Conservation (phyloP, 1,140 invertebrate genomes). For the Eciton burchellii region DNA sequence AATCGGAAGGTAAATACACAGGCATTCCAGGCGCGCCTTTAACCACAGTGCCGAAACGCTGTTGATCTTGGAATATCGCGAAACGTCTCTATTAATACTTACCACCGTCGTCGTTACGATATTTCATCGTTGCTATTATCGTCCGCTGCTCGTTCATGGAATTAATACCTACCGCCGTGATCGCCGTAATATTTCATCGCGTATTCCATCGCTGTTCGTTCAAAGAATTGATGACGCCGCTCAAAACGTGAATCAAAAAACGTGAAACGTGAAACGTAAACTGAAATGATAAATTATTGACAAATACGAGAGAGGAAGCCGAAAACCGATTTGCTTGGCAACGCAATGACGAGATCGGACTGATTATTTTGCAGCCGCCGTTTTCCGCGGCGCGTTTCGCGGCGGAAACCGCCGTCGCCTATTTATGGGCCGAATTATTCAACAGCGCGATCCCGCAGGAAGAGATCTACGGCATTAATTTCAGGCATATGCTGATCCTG, state of each 20-base stretch:
- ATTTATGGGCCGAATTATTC: slow-evolving; percentile 92
- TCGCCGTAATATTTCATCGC: not conserved
- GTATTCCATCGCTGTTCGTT: no score
- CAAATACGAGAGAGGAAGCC: not conserved
- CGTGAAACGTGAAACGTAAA: no score
- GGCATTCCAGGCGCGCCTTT: not conserved
- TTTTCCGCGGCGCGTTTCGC: slow-evolving; percentile 92
- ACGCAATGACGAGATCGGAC: slow-evolving; percentile 7
- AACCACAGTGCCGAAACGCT: slow-evolving; percentile 84
- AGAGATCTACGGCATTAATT: slow-evolving; percentile 89
- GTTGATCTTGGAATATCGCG: not conserved
- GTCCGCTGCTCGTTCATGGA: no score
- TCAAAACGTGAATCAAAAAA: no score
- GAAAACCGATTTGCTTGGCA: not conserved
- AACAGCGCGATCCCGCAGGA: slow-evolving; percentile 92
- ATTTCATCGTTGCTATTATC: no score
- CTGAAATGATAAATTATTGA: not conserved
- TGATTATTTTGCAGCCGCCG: slow-evolving; percentile 88
- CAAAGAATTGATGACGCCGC: slow-evolving; percentile 14
- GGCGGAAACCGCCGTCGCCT: slow-evolving; percentile 91
- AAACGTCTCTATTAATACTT: not conserved
- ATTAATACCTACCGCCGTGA: no score
- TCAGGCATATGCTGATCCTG: slow-evolving; percentile 89
- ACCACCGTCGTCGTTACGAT: not conserved
- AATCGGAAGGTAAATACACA: slow-evolving; percentile 88